phyloP scores from a whole-genome alignment of 2,797 vertebrate species.

The Melanotaenia nigrans region DNA sequence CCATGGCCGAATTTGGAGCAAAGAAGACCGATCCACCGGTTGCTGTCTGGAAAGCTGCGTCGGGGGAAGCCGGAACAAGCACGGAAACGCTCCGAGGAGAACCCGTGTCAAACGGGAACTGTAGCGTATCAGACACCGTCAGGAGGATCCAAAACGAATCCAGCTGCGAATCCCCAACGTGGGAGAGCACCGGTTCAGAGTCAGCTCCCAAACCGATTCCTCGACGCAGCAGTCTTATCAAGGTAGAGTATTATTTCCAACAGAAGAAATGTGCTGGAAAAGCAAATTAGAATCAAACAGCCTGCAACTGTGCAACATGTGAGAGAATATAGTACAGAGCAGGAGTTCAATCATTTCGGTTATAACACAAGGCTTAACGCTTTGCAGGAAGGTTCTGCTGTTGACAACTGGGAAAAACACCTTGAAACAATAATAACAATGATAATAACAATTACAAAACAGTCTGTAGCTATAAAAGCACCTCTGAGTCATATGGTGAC shows the following conservation, averaged over 20 bases:
- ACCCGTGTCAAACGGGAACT: slow-evolving; percentile 90
- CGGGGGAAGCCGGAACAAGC: slow-evolving; percentile 72
- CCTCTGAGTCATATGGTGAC: not conserved
- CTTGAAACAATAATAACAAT: not conserved
- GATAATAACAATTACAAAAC: not conserved
- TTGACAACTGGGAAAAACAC: not conserved
- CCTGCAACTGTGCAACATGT: not conserved
- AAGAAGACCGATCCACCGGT: slow-evolving; percentile 81
- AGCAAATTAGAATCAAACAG: not conserved
- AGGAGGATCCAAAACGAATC: slow-evolving; percentile 54
- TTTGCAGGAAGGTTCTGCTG: slow-evolving; percentile 12
- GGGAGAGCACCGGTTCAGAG: slow-evolving; percentile 78
- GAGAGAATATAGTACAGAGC: not conserved
- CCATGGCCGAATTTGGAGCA: slow-evolving; percentile 87
- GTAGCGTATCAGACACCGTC: slow-evolving; percentile 71
- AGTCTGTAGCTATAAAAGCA: slow-evolving; percentile 3
- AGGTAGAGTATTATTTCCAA: slow-evolving; percentile 77
- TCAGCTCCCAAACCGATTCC: slow-evolving; percentile 73
- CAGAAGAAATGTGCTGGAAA: not conserved
- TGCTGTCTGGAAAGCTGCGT: slow-evolving; percentile 81
- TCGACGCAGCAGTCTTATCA: slow-evolving; percentile 94
- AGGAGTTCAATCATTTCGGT: not conserved
- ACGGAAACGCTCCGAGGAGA: slow-evolving; percentile 78
- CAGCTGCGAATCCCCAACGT: slow-evolving; percentile 71
- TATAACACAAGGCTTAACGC: not conserved